Conservation (phyloP, 2,797 vertebrate species). For the Hoplostethus atlanticus region DNA sequence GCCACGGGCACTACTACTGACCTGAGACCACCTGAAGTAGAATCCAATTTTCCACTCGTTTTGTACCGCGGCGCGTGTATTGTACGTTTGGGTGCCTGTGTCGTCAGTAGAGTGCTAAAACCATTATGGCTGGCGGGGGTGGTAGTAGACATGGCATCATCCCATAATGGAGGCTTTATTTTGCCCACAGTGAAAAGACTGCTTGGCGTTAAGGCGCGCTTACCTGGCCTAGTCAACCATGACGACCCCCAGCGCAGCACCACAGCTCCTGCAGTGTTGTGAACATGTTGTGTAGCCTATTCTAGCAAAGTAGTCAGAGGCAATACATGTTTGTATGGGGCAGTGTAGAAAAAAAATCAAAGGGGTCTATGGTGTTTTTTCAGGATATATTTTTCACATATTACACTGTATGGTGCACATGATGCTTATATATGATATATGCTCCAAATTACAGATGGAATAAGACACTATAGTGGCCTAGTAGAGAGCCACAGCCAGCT, state of each 20-base stretch:
- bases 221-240: slow-evolving; percentile 47
- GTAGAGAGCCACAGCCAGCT: no score
- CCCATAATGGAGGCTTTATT: slow-evolving; percentile 72
- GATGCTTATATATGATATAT: no score
- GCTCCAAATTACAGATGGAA: not conserved
- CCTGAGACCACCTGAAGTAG: slow-evolving; percentile 73
- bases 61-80: slow-evolving; percentile 50
- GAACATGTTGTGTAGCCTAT: slow-evolving; percentile 38
- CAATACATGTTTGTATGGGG: not conserved
- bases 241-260: slow-evolving; percentile 47
- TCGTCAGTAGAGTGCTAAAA: slow-evolving; percentile 55
- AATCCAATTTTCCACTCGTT: slow-evolving; percentile 73
- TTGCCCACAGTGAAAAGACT: slow-evolving; percentile 64
- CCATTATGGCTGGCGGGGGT: slow-evolving; percentile 61
- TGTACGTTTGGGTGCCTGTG: slow-evolving; percentile 54
- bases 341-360: not conserved
- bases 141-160: slow-evolving; percentile 57
- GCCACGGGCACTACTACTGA: slow-evolving; percentile 58
- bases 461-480: no score
- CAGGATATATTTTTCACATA: slow-evolving; percentile 23
- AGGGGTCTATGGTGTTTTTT: slow-evolving; percentile 14
- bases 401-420: not conserved
- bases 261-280: slow-evolving; percentile 47
- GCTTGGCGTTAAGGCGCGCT: slow-evolving; percentile 57
- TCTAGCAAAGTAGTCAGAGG: not conserved